Percentiles rank a stretch among this genome's conserved stretches.
These are phyloP conservation scores for Anser cygnoides DNA, from an alignment of 2,113 vertebrate genomes.

Conservation along the genomic window DNA sequence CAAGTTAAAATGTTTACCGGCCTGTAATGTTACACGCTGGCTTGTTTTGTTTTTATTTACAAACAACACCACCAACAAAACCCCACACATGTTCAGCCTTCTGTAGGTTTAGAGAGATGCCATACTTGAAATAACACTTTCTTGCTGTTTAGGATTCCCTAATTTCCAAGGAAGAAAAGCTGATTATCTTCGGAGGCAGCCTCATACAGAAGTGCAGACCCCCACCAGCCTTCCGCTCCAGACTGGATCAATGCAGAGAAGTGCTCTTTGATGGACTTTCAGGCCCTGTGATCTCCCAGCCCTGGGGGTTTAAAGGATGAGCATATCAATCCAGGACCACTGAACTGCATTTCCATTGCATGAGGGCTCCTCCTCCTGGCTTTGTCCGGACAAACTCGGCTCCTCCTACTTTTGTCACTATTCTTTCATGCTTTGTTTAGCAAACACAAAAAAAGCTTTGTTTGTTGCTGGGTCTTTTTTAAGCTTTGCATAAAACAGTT, in stretches of 20 bases:
- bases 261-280: constrained; percentile 81
- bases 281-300: constrained; percentile 82
- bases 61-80: neutral
- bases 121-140: constrained; percentile 49
- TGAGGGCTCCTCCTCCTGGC: constrained; percentile 72
- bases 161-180: constrained; percentile 72
- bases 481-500: constrained; percentile 76
- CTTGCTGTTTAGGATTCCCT: constrained; percentile 39
- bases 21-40: neutral
- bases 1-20: neutral
- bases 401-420: constrained; percentile 83
- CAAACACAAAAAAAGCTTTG: constrained; percentile 83
- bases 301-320: constrained; percentile 79
- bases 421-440: constrained; percentile 87
- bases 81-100: neutral
- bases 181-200: constrained; percentile 66
- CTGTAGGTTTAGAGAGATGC: neutral
- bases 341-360: constrained; percentile 85
- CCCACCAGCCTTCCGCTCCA: constrained; percentile 70
- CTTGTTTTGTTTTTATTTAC: no score
- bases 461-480: constrained; percentile 78
- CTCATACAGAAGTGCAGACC: constrained; percentile 39
- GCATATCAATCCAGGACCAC: constrained; percentile 84
- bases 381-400: constrained; percentile 74
- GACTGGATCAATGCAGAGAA: constrained; percentile 79